Evolutionary conservation across 1,140 invertebrate genomes (phyloP), one percentile per base, ranked within the genome.

Genomic region (Goniozus legneri): DNA sequence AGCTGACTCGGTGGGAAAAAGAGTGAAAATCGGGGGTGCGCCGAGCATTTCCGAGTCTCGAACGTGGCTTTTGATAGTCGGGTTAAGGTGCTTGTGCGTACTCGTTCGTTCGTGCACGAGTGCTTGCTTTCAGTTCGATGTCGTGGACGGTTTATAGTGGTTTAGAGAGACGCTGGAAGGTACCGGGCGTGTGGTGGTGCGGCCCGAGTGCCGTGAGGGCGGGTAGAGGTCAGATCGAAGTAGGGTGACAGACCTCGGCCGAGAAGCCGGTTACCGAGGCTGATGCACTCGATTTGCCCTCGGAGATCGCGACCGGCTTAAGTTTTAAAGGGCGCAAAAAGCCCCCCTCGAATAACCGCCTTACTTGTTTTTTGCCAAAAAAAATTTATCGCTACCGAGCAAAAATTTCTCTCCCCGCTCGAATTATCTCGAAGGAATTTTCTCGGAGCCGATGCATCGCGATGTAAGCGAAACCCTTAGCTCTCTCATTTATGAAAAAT

Each of bases 281-380:
- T 51, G 44, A 55, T 48, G 52, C 44, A 44, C 39, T 45, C 40
- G 20, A 44, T 44, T 39, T 41, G 35, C 50, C 56, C 56, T 56
- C 56, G 51, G 52, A 52, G 58, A 56, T 60, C 57, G 53, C 48
- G 58, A 53, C 59, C 56, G 50, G 56, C 53, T 56, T 53, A 50
- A 54, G n/a, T n/a, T n/a, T n/a, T n/a, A n/a, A n/a, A n/a, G n/a
- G n/a, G n/a, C n/a, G n/a, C n/a, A n/a, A n/a, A n/a, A n/a, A n/a
- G n/a, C n/a, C n/a, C n/a, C n/a, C n/a, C n/a, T n/a, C n/a, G n/a
- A n/a, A n/a, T n/a, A n/a, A n/a, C n/a, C n/a, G n/a, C n/a, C n/a
- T n/a, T n/a, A n/a, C n/a, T n/a, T n/a, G n/a, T n/a, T n/a, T n/a
- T n/a, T n/a, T n/a, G n/a, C n/a, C n/a, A n/a, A n/a, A n/a, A n/a